These are phyloP conservation scores for Nyctibius bracteatus DNA, from an alignment of 2,113 vertebrate genomes.

Conservation along the genomic window DNA sequence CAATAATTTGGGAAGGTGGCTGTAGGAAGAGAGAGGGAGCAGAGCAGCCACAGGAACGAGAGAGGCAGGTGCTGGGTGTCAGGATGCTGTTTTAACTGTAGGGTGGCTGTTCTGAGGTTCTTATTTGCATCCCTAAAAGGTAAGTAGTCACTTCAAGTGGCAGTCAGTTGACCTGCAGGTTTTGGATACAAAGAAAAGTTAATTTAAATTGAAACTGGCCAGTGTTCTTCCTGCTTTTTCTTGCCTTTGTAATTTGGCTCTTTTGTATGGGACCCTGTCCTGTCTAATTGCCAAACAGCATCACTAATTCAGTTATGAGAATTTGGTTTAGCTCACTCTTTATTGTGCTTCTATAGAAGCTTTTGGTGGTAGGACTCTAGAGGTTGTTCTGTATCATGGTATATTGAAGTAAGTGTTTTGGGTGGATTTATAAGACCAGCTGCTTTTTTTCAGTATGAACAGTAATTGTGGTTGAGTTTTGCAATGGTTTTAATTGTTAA, in stretches of 20 bases:
- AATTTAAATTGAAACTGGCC: not conserved
- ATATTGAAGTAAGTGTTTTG: not conserved
- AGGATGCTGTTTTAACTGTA: not conserved
- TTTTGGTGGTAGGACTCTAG: not conserved
- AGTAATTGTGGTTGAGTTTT: not conserved
- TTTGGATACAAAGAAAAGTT: not conserved
- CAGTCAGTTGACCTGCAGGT: not conserved
- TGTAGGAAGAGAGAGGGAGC: not conserved
- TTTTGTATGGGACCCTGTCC: accelerated
- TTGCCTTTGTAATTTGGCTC: not conserved
- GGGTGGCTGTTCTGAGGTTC: not conserved
- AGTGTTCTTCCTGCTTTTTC: not conserved
- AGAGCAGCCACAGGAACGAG: not conserved
- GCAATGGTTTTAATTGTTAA: not conserved
- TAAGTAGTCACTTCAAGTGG: not conserved
- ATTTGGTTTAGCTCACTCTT: not conserved
- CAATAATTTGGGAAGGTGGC: not conserved
- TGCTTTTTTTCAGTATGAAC: not conserved
- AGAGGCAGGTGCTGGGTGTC: not conserved
- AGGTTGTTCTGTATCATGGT: not conserved
- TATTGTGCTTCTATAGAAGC: not conserved
- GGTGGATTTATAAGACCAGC: not conserved
- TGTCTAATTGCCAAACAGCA: not conserved
- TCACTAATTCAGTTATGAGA: not conserved
- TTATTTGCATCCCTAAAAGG: not conserved